A percentile compares a stretch with the other conserved stretches of the same genome.
Conservation (phyloP, 2,797 vertebrate species). For the Arctocebus calabarensis region DNA sequence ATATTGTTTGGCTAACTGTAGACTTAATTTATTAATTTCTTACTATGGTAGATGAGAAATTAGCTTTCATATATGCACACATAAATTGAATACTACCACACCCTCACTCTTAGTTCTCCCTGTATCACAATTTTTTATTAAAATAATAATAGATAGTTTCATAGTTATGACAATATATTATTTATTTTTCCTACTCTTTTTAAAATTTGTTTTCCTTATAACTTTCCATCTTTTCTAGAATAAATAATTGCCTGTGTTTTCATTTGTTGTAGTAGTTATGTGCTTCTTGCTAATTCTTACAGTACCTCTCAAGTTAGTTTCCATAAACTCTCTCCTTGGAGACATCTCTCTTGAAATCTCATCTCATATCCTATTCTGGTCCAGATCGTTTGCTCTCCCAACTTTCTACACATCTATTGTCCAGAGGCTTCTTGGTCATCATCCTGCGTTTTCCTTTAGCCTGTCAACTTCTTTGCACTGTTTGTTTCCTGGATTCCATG, state of each 20-base stretch:
- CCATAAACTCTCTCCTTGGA: background rate
- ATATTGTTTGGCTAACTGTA: background rate
- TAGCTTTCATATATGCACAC: background rate
- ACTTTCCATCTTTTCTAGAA: background rate
- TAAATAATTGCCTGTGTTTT: background rate
- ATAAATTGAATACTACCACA: background rate
- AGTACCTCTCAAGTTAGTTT: background rate
- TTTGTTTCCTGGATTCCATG: background rate
- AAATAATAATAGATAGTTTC: background rate
- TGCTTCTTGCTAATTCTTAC: background rate
- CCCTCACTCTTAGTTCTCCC: background rate
- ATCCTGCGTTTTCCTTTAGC: background rate
- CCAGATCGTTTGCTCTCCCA: background rate
- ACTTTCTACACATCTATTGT: background rate
- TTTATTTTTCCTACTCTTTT: slow-evolving; percentile 8
- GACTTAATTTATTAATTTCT: background rate
- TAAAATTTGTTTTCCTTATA: background rate
- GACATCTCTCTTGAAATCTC: background rate
- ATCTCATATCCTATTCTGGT: background rate
- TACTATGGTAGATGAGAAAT: background rate
- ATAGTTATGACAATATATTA: background rate
- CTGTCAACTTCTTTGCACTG: background rate
- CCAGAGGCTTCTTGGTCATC: background rate
- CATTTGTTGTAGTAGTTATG: background rate
- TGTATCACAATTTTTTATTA: slow-evolving; percentile 1